Conservation (phyloP, 1,140 invertebrate genomes). For the Drosophila lacertosa region DNA sequence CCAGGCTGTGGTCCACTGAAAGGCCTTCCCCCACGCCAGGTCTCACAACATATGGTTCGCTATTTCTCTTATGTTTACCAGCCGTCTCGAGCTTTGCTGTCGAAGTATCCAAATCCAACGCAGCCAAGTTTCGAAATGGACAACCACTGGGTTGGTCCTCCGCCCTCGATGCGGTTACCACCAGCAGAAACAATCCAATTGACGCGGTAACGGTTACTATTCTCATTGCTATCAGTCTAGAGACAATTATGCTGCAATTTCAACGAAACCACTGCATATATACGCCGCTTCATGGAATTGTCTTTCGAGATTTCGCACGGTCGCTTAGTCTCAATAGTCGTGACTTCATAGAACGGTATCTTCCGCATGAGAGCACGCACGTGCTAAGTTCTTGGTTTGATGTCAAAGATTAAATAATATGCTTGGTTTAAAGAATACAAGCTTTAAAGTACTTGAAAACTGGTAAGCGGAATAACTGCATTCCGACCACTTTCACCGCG, state of each 20-base stretch:
- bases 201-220: conserved; percentile 10
- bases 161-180: conserved; percentile 1
- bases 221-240: conserved; percentile 28
- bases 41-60: conserved; percentile 30
- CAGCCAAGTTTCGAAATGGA: conserved; percentile 30
- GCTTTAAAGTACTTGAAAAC: conserved; percentile 6
- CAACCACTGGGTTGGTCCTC: conserved; percentile 20
- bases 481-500: conserved; percentile 8
- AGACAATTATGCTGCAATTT: conserved; percentile 39
- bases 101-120: background rate
- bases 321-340: conserved; percentile 28
- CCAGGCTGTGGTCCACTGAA: conserved; percentile 43
- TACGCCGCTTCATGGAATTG: conserved; percentile 23
- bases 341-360: conserved; percentile 41
- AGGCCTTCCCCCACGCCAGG: conserved; percentile 11
- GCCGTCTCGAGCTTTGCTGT: background rate
- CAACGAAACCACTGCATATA: conserved; percentile 30
- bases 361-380: conserved; percentile 42
- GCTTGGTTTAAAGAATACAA: conserved; percentile 10
- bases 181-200: conserved; percentile 15
- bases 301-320: conserved; percentile 51
- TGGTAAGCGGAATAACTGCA: background rate
- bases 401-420: conserved; percentile 54
- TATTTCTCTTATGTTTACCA: conserved; percentile 31
- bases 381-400: conserved; percentile 58